Percentiles rank a stretch among this genome's conserved stretches.
These are phyloP conservation scores for Drosophila paulistorum DNA, from an alignment of 1,140 invertebrate genomes.

Conservation along the genomic window DNA sequence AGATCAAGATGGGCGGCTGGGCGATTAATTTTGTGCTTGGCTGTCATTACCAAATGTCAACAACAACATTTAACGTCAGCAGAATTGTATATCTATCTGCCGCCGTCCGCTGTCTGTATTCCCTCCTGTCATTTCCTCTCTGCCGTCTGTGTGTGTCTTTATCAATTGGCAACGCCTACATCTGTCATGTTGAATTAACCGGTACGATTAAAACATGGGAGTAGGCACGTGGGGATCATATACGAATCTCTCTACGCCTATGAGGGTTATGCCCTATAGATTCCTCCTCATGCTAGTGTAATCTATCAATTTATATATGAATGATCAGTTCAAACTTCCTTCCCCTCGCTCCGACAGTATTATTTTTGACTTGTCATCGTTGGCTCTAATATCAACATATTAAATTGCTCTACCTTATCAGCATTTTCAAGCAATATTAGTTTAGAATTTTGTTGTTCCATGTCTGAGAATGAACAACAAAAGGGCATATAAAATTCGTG, in stretches of 20 bases:
- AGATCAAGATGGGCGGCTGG: constrained; percentile 54
- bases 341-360: no score
- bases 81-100: not conserved
- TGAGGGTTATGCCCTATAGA: no score
- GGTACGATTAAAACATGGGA: constrained; percentile 32
- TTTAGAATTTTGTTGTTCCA: no score
- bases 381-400: no score
- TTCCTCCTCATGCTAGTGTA: no score
- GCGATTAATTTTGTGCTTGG: constrained; percentile 47
- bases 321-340: no score
- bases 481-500: constrained; percentile 2
- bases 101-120: not conserved
- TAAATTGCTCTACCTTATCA: no score
- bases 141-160: constrained; percentile 48
- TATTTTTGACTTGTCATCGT: no score
- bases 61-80: constrained; percentile 34
- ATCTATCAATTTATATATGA: no score
- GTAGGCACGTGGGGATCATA: not conserved
- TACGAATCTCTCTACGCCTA: no score
- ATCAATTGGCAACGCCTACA: constrained; percentile 59
- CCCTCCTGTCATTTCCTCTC: not conserved
- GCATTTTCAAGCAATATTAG: no score
- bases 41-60: constrained; percentile 52
- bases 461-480: not conserved
- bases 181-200: constrained; percentile 67